Percentiles rank a stretch among this genome's conserved stretches.
These are phyloP conservation scores for Zygaena filipendulae DNA, from an alignment of 2,888 invertebrate species.

Conservation along the genomic window DNA sequence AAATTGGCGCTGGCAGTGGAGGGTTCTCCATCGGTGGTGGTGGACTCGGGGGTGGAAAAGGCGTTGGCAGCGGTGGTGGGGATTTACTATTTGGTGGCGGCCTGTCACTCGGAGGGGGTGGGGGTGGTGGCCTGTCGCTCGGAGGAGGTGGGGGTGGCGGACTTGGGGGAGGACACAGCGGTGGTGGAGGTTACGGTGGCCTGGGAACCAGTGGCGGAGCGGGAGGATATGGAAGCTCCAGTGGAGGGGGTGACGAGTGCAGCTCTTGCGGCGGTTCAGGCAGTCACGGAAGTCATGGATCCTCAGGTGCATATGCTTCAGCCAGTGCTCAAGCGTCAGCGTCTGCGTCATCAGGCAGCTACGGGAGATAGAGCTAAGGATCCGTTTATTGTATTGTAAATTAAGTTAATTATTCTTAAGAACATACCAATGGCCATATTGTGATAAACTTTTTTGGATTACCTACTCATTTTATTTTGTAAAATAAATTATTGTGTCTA, in stretches of 20 bases:
- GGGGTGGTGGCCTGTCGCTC: not conserved
- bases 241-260: conserved; percentile 19
- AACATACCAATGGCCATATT: no score
- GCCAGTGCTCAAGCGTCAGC: conserved; percentile 41
- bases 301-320: conserved; percentile 27
- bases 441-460: no score
- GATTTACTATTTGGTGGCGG: not conserved
- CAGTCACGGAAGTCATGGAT: conserved; percentile 22
- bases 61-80: conserved; percentile 10
- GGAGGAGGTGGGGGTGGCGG: not conserved
- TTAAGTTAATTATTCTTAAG: no score
- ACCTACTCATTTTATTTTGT: no score
- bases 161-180: conserved; percentile 1
- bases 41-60: conserved; percentile 13
- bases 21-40: conserved; percentile 9
- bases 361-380: conserved; percentile 28
- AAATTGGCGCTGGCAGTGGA: conserved; percentile 12
- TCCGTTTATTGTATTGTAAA: no score
- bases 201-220: conserved; percentile 7
- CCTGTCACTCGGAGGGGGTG: not conserved
- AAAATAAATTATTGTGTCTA: no score
- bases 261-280: conserved; percentile 23
- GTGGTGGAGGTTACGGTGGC: conserved; percentile 11
- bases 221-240: conserved; percentile 11
- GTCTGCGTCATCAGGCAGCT: conserved; percentile 33